phyloP scores from a whole-genome alignment of 2,888 invertebrate species.

The Ormia ochracea region DNA sequence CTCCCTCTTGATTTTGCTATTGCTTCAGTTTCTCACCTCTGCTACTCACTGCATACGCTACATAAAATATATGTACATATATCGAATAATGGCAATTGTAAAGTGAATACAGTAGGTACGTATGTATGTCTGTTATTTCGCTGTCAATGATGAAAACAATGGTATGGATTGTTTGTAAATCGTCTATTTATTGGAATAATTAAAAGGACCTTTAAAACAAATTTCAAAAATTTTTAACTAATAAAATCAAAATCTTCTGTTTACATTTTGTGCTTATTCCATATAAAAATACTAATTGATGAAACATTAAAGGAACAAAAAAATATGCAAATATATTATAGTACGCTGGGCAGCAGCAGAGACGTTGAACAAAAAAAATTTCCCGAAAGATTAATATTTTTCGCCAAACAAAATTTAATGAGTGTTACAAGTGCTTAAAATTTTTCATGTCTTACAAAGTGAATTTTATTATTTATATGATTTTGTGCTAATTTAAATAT shows the following conservation, averaged over 20 bases:
- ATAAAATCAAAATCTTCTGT: neutral
- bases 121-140: neutral
- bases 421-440: constrained; percentile 38
- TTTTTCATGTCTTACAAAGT: neutral
- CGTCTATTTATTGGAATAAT: neutral
- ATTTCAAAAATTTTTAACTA: neutral
- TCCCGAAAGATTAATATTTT: neutral
- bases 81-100: constrained; percentile 2
- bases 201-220: neutral
- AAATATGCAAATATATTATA: neutral
- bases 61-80: constrained; percentile 1
- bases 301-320: too few species aligned
- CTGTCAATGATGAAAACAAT: neutral
- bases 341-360: constrained; percentile 14
- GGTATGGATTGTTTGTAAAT: neutral
- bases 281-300: neutral
- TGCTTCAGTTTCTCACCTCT: constrained; percentile 15
- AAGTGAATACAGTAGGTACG: neutral
- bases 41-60: neutral
- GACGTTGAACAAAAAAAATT: neutral
- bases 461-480: neutral
- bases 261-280: neutral
- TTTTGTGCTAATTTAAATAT: neutral
- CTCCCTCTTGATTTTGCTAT: constrained; percentile 4
- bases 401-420: neutral